Percentiles rank a stretch among this genome's conserved stretches.
Conservation (phyloP, 2,113 vertebrate genomes). For the Vanacampus margaritifer region DNA sequence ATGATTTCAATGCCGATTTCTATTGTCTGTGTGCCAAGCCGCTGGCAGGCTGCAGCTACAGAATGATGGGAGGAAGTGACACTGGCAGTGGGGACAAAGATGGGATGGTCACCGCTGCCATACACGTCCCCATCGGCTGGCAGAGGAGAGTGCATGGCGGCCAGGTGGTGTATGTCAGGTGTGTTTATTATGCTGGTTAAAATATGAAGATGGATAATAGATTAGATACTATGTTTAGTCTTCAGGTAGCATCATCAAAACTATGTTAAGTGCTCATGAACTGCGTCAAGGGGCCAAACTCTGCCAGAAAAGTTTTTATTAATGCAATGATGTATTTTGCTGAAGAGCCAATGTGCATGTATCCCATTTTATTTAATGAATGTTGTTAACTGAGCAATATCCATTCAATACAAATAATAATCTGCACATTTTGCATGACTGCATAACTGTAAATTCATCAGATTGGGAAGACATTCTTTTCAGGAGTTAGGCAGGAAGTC, state of each 20-base stretch:
- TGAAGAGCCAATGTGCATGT: no score
- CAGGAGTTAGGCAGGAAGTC: no score
- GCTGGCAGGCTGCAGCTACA: constrained; percentile 78
- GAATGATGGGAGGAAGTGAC: constrained; percentile 92
- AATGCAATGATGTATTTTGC: no score
- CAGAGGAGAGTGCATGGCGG: constrained; percentile 81
- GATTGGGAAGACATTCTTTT: no score
- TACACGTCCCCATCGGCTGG: constrained; percentile 85
- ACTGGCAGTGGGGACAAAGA: constrained; percentile 82
- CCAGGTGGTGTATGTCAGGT: constrained; percentile 85
- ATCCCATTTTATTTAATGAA: not conserved
- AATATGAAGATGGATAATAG: not conserved
- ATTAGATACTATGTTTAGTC: not conserved
- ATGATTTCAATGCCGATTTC: not conserved
- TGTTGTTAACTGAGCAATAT: no score
- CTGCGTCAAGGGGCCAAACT: no score
- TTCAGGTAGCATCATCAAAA: not conserved
- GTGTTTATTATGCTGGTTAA: constrained; percentile 10
- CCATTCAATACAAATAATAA: no score
- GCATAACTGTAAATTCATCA: no score
- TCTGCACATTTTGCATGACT: no score
- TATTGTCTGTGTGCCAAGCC: constrained; percentile 60
- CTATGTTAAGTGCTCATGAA: not conserved
- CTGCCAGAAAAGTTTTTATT: no score
- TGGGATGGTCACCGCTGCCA: constrained; percentile 72